Base-by-base conservation (phyloP, 2,113 vertebrate genomes). In the Seriola aureovittata region DNA sequence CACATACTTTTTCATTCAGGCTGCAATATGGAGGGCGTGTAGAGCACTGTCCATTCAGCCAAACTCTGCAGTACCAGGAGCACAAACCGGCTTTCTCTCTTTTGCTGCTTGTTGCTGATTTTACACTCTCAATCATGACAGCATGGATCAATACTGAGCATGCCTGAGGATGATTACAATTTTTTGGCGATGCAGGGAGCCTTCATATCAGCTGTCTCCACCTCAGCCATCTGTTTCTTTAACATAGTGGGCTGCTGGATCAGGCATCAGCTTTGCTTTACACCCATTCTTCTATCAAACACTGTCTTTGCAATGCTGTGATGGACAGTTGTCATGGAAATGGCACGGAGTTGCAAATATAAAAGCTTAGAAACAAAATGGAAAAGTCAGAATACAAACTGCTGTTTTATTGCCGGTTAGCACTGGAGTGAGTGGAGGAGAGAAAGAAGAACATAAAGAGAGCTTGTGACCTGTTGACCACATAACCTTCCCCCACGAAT, bases 141-240 rank as follows among this genome's bases (percentile, higher is more conserved):
- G n/a, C 5, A 14, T 55, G 34, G 71, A 91, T 91, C 85, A 85
- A 88, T 86, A 85, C 60, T 6, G 57, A 84, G 79, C 85, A 69
- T 59, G 71, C 55, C 71, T 46, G 77, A 81, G 77, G n/a, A 64
- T 75, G 73, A 82, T 81, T 57, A 59, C 12, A 14, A 44, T 73
- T 42, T 71, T 63, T 19, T 25, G 58, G 36, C 19, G 57, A 84
- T 2, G 71, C 68, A 55, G 68, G 77, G 52, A 71, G 75, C 55
- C 38, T 71, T 54, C 19, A 54, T 54, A 44, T 74, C 69, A 55
- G 50, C 65, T 1, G 60, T 71, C 54, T 85, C 32, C 14, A 23
- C 38, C 46, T 40, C n/a, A 66, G 65, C 60, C 60, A 60, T 81
- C 75, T 68, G 44, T 63, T 64, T 38, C 16, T 50, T 42, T 46